Conservation (phyloP, 2,797 vertebrate genomes). For the Hoplostethus atlanticus region DNA sequence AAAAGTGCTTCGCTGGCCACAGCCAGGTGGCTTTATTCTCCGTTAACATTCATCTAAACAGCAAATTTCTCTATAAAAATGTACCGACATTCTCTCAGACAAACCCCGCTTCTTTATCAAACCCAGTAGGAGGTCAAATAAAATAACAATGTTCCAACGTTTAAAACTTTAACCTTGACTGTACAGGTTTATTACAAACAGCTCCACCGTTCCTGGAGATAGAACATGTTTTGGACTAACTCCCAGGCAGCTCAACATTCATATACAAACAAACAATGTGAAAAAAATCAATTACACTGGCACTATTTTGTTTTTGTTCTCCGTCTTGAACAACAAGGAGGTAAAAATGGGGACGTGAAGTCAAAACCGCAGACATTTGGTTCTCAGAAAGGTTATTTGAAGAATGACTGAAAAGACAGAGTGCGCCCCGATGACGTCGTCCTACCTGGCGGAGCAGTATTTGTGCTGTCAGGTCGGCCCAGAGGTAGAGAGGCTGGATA, state of each 20-base stretch:
- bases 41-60: conserved; percentile 2
- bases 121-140: background rate
- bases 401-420: background rate
- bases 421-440: background rate
- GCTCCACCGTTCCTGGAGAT: conserved; percentile 1
- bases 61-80: background rate
- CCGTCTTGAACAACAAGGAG: background rate
- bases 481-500: conserved; percentile 45
- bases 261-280: background rate
- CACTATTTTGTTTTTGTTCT: background rate
- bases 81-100: background rate
- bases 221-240: conserved; percentile 5
- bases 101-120: background rate
- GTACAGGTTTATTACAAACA: conserved; percentile 19
- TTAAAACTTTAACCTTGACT: background rate
- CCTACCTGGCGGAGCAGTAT: background rate
- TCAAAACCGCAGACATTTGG: background rate
- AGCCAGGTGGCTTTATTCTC: background rate
- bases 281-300: conserved; percentile 48
- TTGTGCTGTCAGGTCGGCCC: conserved; percentile 18
- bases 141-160: background rate
- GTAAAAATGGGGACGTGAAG: background rate
- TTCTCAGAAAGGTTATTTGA: background rate
- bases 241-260: conserved; percentile 3
- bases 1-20: conserved; percentile 28